A percentile compares a stretch with the other conserved stretches of the same genome.
These are phyloP conservation scores for Metopia argyrocephala DNA, from an alignment of 2,888 invertebrate genomes.

Conservation along the genomic window DNA sequence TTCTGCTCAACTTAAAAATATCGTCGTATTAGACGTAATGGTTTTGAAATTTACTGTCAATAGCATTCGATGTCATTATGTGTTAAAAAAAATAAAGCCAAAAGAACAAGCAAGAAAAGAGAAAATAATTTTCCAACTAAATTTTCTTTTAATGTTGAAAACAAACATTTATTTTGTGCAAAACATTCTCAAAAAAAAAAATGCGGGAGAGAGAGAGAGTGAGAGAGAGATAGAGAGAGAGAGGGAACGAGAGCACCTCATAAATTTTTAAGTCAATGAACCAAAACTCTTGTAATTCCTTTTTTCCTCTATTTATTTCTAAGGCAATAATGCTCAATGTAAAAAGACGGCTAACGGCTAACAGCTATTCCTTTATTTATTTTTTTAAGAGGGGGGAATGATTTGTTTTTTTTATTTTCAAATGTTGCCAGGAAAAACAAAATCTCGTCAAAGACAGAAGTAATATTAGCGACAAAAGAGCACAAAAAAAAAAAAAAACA, in stretches of 20 bases:
- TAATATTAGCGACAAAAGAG: background rate
- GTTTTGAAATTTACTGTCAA: slow-evolving; percentile 61
- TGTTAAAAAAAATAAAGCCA: slow-evolving; percentile 18
- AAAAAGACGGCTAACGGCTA: slow-evolving; percentile 5
- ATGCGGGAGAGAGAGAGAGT: slow-evolving; percentile 49
- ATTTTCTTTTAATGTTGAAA: slow-evolving; percentile 35
- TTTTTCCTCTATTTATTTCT: background rate
- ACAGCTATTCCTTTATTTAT: background rate
- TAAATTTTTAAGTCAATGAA: slow-evolving; percentile 67
- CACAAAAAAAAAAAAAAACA: slow-evolving; percentile 17
- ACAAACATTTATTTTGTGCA: slow-evolving; percentile 52
- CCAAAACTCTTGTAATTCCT: slow-evolving; percentile 54
- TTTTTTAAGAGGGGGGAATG: background rate
- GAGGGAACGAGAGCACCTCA: slow-evolving; percentile 53
- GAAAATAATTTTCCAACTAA: slow-evolving; percentile 40
- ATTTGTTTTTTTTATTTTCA: background rate
- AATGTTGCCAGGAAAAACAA: background rate
- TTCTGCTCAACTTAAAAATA: background rate
- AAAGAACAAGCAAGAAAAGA: background rate
- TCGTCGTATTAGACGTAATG: slow-evolving; percentile 39
- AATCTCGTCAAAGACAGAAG: slow-evolving; percentile 13
- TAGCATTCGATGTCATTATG: slow-evolving; percentile 57
- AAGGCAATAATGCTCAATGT: slow-evolving; percentile 39
- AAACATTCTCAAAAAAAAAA: slow-evolving; percentile 44
- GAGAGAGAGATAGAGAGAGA: background rate